phyloP scores from a whole-genome alignment of 2,113 vertebrate genomes.

The Nerophis lumbriciformis region DNA sequence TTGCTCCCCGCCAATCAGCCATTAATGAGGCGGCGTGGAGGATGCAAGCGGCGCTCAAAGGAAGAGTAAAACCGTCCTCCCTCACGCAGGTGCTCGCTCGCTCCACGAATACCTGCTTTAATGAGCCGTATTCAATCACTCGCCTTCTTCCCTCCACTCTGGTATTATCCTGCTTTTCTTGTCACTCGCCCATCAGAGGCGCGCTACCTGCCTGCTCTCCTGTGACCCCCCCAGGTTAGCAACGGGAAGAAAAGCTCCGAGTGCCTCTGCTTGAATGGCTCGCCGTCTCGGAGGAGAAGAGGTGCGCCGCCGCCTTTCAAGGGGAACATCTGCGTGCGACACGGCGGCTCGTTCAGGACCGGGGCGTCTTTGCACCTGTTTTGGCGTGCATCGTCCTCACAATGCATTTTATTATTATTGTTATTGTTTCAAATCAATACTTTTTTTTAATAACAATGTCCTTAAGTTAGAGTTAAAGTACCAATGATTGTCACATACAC shows the following conservation, averaged over 20 bases:
- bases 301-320: conserved; percentile 77
- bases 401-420: conserved; percentile 81
- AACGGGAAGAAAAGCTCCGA: conserved; percentile 61
- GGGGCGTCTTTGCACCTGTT: conserved; percentile 91
- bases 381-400: conserved; percentile 77
- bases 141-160: conserved; percentile 81
- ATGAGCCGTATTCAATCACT: conserved; percentile 99
- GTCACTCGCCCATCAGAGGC: conserved; percentile 85
- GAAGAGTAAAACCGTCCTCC: conserved; percentile 76
- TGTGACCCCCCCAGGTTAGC: conserved; percentile 54
- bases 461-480: no score
- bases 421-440: no score
- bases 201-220: conserved; percentile 75
- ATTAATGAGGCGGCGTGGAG: conserved; percentile 79
- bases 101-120: conserved; percentile 97
- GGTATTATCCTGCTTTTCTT: conserved; percentile 91
- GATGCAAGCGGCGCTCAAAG: conserved; percentile 81
- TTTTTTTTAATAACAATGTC: no score
- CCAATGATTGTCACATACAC: no score
- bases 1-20: conserved; percentile 78
- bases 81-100: conserved; percentile 90
- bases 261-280: conserved; percentile 78
- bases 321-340: conserved; percentile 93
- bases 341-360: conserved; percentile 74
- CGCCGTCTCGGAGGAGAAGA: conserved; percentile 74